Conservation (phyloP, 2,113 vertebrate genomes). For the Rynchops niger region DNA sequence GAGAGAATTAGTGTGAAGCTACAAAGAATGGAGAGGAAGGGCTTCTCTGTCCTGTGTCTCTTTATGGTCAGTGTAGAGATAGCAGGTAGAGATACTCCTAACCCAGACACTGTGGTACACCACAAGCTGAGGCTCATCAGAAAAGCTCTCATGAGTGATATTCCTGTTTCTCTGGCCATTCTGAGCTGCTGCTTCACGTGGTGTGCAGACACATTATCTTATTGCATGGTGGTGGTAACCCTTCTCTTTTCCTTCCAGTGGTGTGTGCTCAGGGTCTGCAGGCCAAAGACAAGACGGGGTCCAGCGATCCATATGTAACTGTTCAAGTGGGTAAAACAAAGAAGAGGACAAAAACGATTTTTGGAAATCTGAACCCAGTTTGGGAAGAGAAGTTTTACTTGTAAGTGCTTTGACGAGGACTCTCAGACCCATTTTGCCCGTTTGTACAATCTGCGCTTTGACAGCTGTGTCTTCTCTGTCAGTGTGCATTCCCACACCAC, state of each 20-base stretch:
- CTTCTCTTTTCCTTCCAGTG: constrained; percentile 74
- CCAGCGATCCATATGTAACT: constrained; percentile 95
- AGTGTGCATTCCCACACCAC: background rate
- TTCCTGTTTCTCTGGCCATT: background rate
- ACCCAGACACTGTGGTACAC: background rate
- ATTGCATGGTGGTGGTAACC: background rate
- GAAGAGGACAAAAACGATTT: constrained; percentile 98
- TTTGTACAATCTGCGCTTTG: background rate
- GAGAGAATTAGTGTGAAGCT: background rate
- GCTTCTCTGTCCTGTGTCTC: background rate
- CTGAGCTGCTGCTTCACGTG: fast-evolving
- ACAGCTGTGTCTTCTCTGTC: background rate
- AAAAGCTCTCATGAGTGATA: background rate
- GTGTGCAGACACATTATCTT: fast-evolving
- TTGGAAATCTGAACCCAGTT: constrained; percentile 95
- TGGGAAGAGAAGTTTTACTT: constrained; percentile 99
- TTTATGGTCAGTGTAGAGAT: background rate
- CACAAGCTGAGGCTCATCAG: background rate
- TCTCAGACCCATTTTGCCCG: background rate
- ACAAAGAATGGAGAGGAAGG: background rate
- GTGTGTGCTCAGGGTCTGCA: constrained; percentile 96
- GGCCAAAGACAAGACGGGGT: constrained; percentile 98
- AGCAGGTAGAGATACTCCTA: background rate
- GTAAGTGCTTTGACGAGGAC: constrained; percentile 77
- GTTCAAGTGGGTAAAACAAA: constrained; percentile 98